phyloP scores from a whole-genome alignment of 2,113 vertebrate genomes.

The Pionites leucogaster region DNA sequence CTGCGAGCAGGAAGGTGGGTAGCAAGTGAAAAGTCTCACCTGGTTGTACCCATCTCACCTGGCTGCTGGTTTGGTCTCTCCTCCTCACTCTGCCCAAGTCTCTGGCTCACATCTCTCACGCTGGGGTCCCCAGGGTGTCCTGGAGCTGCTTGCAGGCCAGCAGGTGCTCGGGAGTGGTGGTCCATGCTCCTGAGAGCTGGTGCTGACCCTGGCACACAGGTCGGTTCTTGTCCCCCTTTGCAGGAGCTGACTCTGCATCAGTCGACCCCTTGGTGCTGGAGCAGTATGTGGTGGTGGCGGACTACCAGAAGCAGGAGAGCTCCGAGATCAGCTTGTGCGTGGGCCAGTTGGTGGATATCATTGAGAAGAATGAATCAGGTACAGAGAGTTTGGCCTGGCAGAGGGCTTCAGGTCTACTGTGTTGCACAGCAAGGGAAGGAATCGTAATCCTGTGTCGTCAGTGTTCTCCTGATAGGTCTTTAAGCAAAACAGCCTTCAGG shows the following conservation, averaged over 20 bases:
- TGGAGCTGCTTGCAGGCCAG: background rate
- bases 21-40: background rate
- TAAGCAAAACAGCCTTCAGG: background rate
- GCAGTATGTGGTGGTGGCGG: conserved; percentile 94
- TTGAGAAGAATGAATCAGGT: conserved; percentile 99
- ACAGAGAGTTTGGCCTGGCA: background rate
- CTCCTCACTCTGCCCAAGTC: background rate
- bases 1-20: background rate
- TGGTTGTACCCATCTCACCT: conserved; percentile 14
- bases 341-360: conserved; percentile 97
- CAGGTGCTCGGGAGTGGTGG: background rate
- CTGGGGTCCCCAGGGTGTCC: background rate
- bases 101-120: background rate
- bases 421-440: background rate
- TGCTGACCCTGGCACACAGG: background rate
- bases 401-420: background rate
- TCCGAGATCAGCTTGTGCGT: conserved; percentile 95
- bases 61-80: background rate
- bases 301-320: conserved; percentile 98
- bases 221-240: conserved; percentile 29
- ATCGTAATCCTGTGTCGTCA: background rate
- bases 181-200: background rate
- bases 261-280: conserved; percentile 90
- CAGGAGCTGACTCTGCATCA: conserved; percentile 83
- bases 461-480: background rate